A percentile compares a stretch with the other conserved stretches of the same genome.
Evolutionary conservation across 1,140 invertebrate species (phyloP).

Genomic region (Pachypeltis micranthus): DNA sequence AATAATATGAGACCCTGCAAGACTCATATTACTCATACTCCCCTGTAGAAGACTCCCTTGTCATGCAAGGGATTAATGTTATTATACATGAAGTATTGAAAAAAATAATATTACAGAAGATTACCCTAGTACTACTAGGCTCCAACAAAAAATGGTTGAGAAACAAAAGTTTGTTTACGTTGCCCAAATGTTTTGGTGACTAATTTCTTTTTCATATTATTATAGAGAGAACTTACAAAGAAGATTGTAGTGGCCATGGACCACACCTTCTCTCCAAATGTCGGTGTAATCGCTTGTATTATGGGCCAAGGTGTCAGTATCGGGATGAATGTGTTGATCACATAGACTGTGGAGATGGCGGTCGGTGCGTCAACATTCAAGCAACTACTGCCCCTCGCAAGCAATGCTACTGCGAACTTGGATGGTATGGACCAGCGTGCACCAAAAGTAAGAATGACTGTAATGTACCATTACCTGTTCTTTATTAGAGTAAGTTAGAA

Average conservation of each 20-base stretch:
- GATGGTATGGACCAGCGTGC: constrained; percentile 71
- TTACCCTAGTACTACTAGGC: neutral
- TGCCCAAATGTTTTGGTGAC: too few species aligned
- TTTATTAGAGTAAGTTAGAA: too few species aligned
- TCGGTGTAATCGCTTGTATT: constrained; percentile 69
- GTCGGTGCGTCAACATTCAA: constrained; percentile 66
- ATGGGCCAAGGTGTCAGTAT: constrained; percentile 71
- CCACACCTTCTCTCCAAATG: constrained; percentile 61
- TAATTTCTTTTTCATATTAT: too few species aligned
- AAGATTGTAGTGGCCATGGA: constrained; percentile 72
- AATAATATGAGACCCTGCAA: too few species aligned
- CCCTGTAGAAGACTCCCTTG: too few species aligned
- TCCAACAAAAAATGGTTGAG: neutral
- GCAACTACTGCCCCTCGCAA: constrained; percentile 65
- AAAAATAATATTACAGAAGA: too few species aligned
- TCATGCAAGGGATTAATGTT: too few species aligned
- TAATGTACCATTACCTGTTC: too few species aligned
- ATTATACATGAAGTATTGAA: too few species aligned
- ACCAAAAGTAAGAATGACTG: constrained; percentile 58
- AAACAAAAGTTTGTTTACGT: constrained; percentile 9
- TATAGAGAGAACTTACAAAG: constrained; percentile 59
- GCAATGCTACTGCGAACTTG: constrained; percentile 79
- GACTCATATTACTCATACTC: too few species aligned
- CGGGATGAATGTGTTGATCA: constrained; percentile 70
- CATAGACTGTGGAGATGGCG: constrained; percentile 69